These are phyloP conservation scores for Rhorus exstirpatorius DNA, from an alignment of 2,888 invertebrate species.

Conservation along the genomic window DNA sequence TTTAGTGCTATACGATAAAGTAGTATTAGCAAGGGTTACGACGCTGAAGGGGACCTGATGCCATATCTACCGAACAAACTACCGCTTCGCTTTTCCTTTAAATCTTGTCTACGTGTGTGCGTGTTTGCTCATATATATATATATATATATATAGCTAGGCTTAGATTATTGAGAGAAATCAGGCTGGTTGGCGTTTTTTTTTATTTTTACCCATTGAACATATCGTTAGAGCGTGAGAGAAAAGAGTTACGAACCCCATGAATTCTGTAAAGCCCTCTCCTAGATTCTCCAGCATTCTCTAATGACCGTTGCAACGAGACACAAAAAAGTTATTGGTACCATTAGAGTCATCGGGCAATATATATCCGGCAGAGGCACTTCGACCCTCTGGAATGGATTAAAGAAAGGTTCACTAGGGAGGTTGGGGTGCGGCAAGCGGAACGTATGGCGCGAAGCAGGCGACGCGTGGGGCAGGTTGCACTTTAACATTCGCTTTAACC, in stretches of 20 bases:
- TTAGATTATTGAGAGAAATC: background rate
- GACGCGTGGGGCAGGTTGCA: too few species aligned
- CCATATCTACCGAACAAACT: constrained; percentile 31
- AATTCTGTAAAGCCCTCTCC: constrained; percentile 21
- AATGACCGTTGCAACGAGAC: constrained; percentile 36
- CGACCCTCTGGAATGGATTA: constrained; percentile 44
- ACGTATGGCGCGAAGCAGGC: too few species aligned
- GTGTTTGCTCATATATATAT: background rate
- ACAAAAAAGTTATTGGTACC: constrained; percentile 46
- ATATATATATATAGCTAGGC: background rate
- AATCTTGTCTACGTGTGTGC: background rate
- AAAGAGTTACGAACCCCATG: constrained; percentile 13
- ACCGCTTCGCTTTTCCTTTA: constrained; percentile 24
- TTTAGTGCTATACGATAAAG: constrained; percentile 75
- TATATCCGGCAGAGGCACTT: constrained; percentile 10
- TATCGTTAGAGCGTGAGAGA: background rate
- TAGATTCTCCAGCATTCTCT: background rate
- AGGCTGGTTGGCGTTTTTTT: constrained; percentile 18
- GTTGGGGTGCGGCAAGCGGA: too few species aligned
- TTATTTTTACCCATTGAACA: constrained; percentile 55
- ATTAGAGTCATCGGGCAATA: constrained; percentile 47
- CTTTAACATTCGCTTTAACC: too few species aligned
- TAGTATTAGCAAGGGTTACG: constrained; percentile 69
- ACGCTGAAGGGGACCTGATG: constrained; percentile 40
- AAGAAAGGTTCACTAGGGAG: too few species aligned